Percentiles rank a stretch among this genome's conserved stretches.
phyloP scores from a whole-genome alignment of 2,888 invertebrate species.

The Seira musarum region DNA sequence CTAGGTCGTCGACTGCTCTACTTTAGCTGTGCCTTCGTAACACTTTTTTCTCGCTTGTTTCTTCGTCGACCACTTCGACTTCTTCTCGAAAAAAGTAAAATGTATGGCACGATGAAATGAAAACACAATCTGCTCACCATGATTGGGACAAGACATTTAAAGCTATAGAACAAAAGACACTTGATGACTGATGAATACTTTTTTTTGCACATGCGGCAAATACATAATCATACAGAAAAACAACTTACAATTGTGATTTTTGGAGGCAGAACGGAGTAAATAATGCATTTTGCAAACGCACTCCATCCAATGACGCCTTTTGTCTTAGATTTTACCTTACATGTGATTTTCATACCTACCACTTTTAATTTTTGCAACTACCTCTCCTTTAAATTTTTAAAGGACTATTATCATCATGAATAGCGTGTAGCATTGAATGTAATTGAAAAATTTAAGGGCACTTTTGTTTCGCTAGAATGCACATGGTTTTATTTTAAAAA shows the following conservation, averaged over 20 bases:
- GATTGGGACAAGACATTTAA: neutral
- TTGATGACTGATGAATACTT: no score
- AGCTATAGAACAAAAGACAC: neutral
- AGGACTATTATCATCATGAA: neutral
- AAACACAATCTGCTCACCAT: neutral
- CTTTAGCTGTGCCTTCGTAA: constrained; percentile 55
- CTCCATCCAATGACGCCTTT: neutral
- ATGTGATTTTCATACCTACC: neutral
- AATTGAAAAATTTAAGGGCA: neutral
- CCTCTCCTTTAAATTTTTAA: neutral
- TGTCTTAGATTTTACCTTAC: neutral
- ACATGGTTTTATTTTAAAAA: neutral
- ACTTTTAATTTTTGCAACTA: neutral
- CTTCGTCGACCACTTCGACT: neutral
- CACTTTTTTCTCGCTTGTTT: constrained; percentile 35
- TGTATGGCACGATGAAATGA: neutral
- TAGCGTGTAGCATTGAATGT: neutral
- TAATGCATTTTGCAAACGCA: no score
- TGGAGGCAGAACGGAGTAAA: no score
- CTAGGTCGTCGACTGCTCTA: constrained; percentile 61
- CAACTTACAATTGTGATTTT: no score
- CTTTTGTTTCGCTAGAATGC: neutral
- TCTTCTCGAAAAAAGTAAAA: neutral
- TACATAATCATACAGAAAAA: no score
- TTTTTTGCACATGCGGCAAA: no score